phyloP scores from a whole-genome alignment of 2,888 invertebrate genomes.

The Orthosia gracilis region DNA sequence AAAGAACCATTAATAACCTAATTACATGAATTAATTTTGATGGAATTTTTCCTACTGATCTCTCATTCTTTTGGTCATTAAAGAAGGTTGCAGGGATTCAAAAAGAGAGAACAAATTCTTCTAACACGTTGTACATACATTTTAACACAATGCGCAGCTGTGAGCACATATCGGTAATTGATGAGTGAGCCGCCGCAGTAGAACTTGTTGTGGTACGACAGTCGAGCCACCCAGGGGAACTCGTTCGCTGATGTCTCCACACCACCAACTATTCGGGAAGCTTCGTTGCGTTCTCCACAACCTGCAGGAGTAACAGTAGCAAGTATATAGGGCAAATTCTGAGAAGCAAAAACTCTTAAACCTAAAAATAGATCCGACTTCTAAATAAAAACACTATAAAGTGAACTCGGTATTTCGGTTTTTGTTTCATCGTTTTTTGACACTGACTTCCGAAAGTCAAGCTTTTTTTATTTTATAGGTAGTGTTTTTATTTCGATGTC shows the following conservation, averaged over 20 bases:
- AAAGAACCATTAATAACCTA: too few relatives aligned
- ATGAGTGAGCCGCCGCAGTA: slow-evolving; percentile 97
- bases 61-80: too few relatives aligned
- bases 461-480: too few relatives aligned
- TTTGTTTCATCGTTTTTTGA: too few relatives aligned
- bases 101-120: background rate
- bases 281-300: slow-evolving; percentile 96
- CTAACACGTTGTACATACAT: slow-evolving; percentile 89
- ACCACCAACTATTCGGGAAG: slow-evolving; percentile 96
- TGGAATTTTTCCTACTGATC: too few relatives aligned
- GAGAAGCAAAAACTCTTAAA: background rate
- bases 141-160: slow-evolving; percentile 97
- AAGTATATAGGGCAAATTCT: background rate
- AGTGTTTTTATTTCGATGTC: too few relatives aligned
- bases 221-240: slow-evolving; percentile 97
- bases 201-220: slow-evolving; percentile 96
- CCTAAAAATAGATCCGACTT: too few relatives aligned
- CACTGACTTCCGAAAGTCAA: too few relatives aligned
- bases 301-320: slow-evolving; percentile 84
- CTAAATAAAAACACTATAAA: too few relatives aligned
- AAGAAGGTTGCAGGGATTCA: too few relatives aligned
- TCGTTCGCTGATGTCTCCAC: slow-evolving; percentile 94
- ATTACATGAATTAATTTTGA: too few relatives aligned
- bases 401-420: too few relatives aligned
- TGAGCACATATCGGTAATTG: slow-evolving; percentile 96